These are phyloP conservation scores for Gambusia yucatana DNA, from an alignment of 2,797 vertebrate species.

Conservation along the genomic window DNA sequence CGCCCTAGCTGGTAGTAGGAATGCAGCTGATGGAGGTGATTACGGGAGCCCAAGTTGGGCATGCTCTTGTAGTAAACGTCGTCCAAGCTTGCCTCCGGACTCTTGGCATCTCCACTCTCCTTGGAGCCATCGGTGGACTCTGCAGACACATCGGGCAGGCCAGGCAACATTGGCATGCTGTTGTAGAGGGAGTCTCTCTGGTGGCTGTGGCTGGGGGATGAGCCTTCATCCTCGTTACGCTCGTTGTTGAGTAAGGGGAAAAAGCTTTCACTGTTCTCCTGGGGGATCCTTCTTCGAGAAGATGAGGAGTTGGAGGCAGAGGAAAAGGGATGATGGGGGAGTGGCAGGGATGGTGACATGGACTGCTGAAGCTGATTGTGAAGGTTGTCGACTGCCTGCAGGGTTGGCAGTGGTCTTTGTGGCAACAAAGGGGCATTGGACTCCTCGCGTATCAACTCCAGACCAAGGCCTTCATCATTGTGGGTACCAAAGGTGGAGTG, in stretches of 20 bases:
- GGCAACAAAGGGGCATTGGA: conserved; percentile 91
- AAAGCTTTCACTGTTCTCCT: conserved; percentile 97
- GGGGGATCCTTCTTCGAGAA: conserved; percentile 88
- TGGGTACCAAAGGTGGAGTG: conserved; percentile 84
- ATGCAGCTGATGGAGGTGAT: conserved; percentile 94
- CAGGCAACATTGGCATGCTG: conserved; percentile 93
- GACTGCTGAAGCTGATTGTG: conserved; percentile 84
- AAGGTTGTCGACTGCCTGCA: conserved; percentile 82
- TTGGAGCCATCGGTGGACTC: conserved; percentile 57
- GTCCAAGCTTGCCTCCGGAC: conserved; percentile 82
- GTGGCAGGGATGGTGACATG: conserved; percentile 75
- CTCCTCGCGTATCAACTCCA: conserved; percentile 95
- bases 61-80: conserved; percentile 99
- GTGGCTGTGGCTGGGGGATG: conserved; percentile 78
- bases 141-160: conserved; percentile 76
- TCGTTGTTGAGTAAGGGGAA: conserved; percentile 94
- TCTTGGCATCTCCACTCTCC: conserved; percentile 79
- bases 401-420: conserved; percentile 78
- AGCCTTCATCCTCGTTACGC: conserved; percentile 90
- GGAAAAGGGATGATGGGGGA: conserved; percentile 79
- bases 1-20: conserved; percentile 96
- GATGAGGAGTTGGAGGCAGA: conserved; percentile 81
- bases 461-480: conserved; percentile 90
- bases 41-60: conserved; percentile 95
- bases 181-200: conserved; percentile 96